phyloP scores from a whole-genome alignment of 2,113 vertebrate species.

The Rutilus rutilus region DNA sequence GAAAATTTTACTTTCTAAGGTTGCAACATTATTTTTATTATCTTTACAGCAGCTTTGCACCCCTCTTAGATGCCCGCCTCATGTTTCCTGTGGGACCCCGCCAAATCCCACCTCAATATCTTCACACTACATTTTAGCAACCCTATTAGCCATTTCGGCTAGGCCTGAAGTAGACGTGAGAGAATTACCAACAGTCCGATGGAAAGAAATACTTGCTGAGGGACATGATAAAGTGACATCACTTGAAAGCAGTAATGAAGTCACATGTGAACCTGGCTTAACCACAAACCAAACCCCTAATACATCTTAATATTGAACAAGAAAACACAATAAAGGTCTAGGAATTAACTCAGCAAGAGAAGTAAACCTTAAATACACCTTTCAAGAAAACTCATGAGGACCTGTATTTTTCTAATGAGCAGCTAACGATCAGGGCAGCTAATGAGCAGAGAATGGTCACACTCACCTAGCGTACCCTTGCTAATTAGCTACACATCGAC shows the following conservation, averaged over 20 bases:
- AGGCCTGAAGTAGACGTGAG: constrained; percentile 63
- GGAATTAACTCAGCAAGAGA: background rate
- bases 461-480: background rate
- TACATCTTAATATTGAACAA: background rate
- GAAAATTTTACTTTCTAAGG: constrained; percentile 19
- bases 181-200: constrained; percentile 34
- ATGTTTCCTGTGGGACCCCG: constrained; percentile 72
- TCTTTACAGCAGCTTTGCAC: constrained; percentile 62
- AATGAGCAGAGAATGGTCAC: constrained; percentile 24
- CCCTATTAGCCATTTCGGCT: constrained; percentile 73
- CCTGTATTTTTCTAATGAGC: constrained; percentile 2
- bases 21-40: constrained; percentile 31
- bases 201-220: background rate
- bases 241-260: background rate
- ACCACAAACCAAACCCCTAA: background rate
- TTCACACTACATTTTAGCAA: constrained; percentile 70
- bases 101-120: constrained; percentile 78
- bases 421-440: constrained; percentile 16
- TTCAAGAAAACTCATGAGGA: background rate
- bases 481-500: constrained; percentile 29
- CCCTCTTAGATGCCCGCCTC: constrained; percentile 64
- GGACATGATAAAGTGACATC: background rate
- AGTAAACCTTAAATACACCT: background rate
- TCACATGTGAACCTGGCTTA: background rate
- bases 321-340: background rate